Evolutionary conservation across 1,140 invertebrate genomes (phyloP).

Genomic region (Dinothrombium tinctorium): DNA sequence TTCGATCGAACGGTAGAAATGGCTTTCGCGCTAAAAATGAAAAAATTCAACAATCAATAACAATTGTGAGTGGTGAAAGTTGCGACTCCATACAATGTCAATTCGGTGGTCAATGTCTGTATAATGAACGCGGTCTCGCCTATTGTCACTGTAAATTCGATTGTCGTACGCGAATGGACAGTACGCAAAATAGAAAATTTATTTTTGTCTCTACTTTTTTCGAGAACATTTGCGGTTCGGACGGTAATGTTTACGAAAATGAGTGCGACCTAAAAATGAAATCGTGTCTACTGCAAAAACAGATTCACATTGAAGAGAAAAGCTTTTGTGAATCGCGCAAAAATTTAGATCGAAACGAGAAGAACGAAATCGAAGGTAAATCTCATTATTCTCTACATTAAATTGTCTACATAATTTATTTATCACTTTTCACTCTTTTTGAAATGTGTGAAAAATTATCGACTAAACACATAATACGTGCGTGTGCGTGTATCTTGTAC

Average conservation of each 20-base stretch:
- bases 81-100: slow-evolving; percentile 12
- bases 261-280: slow-evolving; percentile 59
- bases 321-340: too few relatives aligned
- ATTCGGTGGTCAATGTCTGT: slow-evolving; percentile 14
- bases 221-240: slow-evolving; percentile 28
- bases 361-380: too few relatives aligned
- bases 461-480: too few relatives aligned
- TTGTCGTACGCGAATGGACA: slow-evolving; percentile 4
- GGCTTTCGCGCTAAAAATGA: too few relatives aligned
- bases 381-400: too few relatives aligned
- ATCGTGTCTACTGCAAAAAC: slow-evolving; percentile 53
- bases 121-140: slow-evolving; percentile 8
- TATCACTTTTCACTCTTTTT: not conserved
- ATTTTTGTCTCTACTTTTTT: not conserved
- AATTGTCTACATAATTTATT: not conserved
- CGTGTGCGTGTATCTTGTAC: too few relatives aligned
- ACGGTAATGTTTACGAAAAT: slow-evolving; percentile 50
- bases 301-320: slow-evolving; percentile 27
- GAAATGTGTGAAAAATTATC: too few relatives aligned
- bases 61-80: too few relatives aligned
- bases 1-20: too few relatives aligned
- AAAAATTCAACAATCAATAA: too few relatives aligned
- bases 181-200: not conserved
- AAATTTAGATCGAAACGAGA: too few relatives aligned
- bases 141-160: slow-evolving; percentile 12